Conservation (phyloP, 1,140 invertebrate species). For the Bombus superbus region DNA sequence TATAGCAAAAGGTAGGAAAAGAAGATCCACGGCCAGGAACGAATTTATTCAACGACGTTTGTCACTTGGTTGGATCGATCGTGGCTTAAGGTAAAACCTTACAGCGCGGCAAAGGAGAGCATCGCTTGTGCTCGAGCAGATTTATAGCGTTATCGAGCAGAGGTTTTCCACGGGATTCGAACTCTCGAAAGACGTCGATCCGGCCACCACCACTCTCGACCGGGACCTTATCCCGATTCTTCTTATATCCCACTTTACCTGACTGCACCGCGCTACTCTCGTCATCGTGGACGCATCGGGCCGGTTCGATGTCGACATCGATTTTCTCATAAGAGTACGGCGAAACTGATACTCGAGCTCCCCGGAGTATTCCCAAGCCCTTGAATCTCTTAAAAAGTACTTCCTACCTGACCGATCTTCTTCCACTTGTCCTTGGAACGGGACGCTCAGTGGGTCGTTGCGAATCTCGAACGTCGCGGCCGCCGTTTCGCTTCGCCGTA, state of each 20-base stretch:
- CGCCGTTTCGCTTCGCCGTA: neutral
- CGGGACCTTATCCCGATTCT: slow-evolving; percentile 57
- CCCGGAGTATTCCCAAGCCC: slow-evolving; percentile 3
- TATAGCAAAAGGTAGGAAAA: neutral
- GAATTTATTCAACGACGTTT: slow-evolving; percentile 68
- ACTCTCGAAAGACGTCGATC: slow-evolving; percentile 46
- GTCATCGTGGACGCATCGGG: slow-evolving; percentile 38
- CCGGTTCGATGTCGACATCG: slow-evolving; percentile 48
- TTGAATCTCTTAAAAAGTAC: slow-evolving; percentile 35
- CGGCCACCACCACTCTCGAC: neutral
- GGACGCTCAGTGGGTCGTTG: neutral
- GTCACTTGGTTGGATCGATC: slow-evolving; percentile 65
- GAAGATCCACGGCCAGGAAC: slow-evolving; percentile 1
- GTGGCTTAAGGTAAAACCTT: slow-evolving; percentile 59
- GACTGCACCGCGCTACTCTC: slow-evolving; percentile 24
- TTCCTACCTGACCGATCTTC: slow-evolving; percentile 30
- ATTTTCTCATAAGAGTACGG: slow-evolving; percentile 49
- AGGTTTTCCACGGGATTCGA: slow-evolving; percentile 62
- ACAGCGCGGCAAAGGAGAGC: slow-evolving; percentile 19
- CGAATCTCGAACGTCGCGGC: neutral
- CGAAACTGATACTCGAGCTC: slow-evolving; percentile 37
- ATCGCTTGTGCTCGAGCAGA: slow-evolving; percentile 45
- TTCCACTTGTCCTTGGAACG: slow-evolving; percentile 29
- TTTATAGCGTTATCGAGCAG: slow-evolving; percentile 68
- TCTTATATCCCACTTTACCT: slow-evolving; percentile 58